Evolutionary conservation across 2,113 vertebrate genomes (phyloP).

Genomic region (Microcebus tavaratra): DNA sequence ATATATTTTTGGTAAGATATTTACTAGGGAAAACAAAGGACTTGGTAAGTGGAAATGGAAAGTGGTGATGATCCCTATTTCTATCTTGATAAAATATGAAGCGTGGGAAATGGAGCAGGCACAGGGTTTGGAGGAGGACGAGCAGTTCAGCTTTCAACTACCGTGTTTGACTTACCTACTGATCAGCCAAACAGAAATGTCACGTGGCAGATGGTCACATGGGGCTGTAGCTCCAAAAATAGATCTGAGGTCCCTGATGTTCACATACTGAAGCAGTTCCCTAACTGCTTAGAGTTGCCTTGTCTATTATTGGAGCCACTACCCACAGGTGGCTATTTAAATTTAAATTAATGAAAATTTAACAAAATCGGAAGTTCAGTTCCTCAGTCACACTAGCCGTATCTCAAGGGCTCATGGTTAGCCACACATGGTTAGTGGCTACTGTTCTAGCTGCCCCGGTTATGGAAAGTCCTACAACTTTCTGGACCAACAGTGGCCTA

Average conservation of each 20-base stretch:
- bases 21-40: not conserved
- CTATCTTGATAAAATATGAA: not conserved
- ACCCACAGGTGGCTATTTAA: fast-evolving
- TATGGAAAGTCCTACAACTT: too few relatives aligned
- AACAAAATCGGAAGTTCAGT: not conserved
- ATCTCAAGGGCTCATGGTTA: too few relatives aligned
- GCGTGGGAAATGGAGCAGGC: fast-evolving
- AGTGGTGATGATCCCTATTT: fast-evolving
- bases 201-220: not conserved
- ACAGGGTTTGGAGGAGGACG: fast-evolving
- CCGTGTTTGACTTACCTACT: fast-evolving
- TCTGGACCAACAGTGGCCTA: not conserved
- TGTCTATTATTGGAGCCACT: not conserved
- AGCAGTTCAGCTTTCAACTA: fast-evolving
- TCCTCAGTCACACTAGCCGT: not conserved
- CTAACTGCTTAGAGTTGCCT: fast-evolving
- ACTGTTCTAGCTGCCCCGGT: not conserved
- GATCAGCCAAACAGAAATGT: too few relatives aligned
- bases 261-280: not conserved
- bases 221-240: fast-evolving
- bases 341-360: not conserved
- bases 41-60: too few relatives aligned
- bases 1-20: not conserved
- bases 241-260: not conserved
- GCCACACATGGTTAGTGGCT: not conserved